Percentiles rank a stretch among this genome's conserved stretches.
Conservation (phyloP, 2,888 invertebrate species). For the Lutraria lutraria region DNA sequence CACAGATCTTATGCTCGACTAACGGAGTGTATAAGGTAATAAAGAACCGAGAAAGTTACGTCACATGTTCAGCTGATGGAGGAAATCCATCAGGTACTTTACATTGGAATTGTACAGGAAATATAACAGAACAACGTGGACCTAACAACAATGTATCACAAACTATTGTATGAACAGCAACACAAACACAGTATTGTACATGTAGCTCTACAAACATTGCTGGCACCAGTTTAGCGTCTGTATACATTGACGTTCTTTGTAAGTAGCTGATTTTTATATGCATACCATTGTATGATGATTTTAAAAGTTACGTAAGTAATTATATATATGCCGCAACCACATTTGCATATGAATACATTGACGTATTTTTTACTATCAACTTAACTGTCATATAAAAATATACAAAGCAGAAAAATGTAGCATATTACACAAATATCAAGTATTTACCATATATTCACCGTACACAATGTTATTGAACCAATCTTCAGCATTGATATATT, state of each 20-base stretch:
- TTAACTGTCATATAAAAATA: too few species aligned
- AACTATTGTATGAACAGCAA: neutral
- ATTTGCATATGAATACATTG: too few species aligned
- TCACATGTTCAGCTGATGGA: conserved; percentile 5
- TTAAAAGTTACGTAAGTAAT: too few species aligned
- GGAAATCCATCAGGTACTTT: neutral
- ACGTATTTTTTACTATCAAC: too few species aligned
- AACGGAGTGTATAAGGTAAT: neutral
- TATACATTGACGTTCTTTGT: neutral
- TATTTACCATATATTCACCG: too few species aligned
- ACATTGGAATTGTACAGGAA: neutral
- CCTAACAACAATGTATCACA: neutral
- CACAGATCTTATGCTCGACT: neutral
- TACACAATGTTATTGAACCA: too few species aligned
- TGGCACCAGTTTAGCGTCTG: neutral
- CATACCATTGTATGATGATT: too few species aligned
- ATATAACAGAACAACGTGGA: neutral
- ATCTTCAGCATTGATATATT: too few species aligned
- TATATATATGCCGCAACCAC: too few species aligned
- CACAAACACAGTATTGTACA: conserved; percentile 1
- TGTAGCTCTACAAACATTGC: neutral
- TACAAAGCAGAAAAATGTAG: too few species aligned
- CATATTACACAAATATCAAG: too few species aligned
- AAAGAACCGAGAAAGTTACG: neutral
- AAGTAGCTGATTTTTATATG: too few species aligned